Evolutionary conservation across 2,113 vertebrate species (phyloP).

Genomic region (Tor tambroides): DNA sequence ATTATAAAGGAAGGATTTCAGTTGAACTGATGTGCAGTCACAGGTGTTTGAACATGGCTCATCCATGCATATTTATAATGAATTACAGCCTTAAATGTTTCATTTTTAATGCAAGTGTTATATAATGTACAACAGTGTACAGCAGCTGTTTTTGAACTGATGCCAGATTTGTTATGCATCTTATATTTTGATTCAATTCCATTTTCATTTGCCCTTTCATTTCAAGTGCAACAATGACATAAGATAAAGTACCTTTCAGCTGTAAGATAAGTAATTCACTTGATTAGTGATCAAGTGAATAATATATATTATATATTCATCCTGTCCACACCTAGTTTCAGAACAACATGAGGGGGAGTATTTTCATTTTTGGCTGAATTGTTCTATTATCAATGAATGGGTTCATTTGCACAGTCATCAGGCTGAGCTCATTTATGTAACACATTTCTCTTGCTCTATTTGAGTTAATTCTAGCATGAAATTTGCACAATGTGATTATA

Average conservation of each 20-base stretch:
- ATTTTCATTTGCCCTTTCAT: not conserved
- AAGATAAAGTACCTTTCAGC: not conserved
- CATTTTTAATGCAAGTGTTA: not conserved
- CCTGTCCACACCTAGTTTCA: not conserved
- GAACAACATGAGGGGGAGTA: not conserved
- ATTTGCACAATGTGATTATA: not conserved
- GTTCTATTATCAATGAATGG: not conserved
- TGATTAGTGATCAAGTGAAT: not conserved
- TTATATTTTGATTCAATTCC: not conserved
- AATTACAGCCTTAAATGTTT: constrained; percentile 1
- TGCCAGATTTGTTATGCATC: not conserved
- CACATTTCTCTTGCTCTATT: not conserved
- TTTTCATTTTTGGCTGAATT: not conserved
- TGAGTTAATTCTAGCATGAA: constrained; percentile 4
- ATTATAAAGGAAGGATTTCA: not conserved
- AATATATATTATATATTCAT: not conserved
- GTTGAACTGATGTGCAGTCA: not conserved
- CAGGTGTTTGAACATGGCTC: not conserved
- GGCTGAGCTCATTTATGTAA: not conserved
- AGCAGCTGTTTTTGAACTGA: not conserved
- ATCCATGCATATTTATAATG: not conserved
- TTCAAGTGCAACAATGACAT: not conserved
- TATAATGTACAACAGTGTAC: not conserved
- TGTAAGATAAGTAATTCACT: not conserved
- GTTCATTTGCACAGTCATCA: not conserved